These are phyloP conservation scores for Zaprionus nigranus DNA, from an alignment of 1,140 invertebrate genomes.

Conservation along the genomic window DNA sequence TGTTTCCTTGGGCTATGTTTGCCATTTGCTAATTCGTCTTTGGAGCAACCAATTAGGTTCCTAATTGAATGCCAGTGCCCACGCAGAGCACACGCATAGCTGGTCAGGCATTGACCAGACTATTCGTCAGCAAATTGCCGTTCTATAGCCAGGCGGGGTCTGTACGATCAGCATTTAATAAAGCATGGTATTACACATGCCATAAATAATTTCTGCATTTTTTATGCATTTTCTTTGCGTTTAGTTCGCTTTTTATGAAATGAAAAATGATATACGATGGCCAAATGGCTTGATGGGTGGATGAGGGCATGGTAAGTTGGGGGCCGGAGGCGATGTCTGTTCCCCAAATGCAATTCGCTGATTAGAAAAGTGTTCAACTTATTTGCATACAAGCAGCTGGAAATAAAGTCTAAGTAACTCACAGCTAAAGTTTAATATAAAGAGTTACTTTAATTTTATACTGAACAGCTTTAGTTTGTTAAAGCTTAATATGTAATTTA, in stretches of 20 bases:
- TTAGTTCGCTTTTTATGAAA: conserved; percentile 26
- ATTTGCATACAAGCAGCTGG: conserved; percentile 14
- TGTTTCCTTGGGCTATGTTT: conserved; percentile 56
- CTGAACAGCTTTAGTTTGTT: neutral
- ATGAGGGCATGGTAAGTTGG: too few relatives aligned
- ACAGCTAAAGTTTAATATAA: neutral
- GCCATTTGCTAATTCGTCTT: conserved; percentile 50
- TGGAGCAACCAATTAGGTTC: conserved; percentile 67
- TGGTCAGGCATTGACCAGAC: conserved; percentile 18
- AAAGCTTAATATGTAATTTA: neutral
- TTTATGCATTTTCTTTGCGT: neutral
- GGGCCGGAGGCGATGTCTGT: too few relatives aligned
- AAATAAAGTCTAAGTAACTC: neutral
- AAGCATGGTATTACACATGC: conserved; percentile 46
- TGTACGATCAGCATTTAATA: conserved; percentile 62
- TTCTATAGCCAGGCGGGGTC: neutral
- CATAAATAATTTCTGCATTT: conserved; percentile 55
- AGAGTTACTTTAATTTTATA: neutral
- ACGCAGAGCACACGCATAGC: conserved; percentile 30
- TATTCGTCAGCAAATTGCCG: conserved; percentile 40
- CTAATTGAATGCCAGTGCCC: conserved; percentile 72
- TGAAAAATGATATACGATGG: conserved; percentile 47
- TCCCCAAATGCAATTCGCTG: neutral
- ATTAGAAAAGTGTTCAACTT: neutral
- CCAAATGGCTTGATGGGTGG: neutral